Base-by-base conservation (phyloP, 2,888 invertebrate genomes). In the Subacronicta megacephala region DNA sequence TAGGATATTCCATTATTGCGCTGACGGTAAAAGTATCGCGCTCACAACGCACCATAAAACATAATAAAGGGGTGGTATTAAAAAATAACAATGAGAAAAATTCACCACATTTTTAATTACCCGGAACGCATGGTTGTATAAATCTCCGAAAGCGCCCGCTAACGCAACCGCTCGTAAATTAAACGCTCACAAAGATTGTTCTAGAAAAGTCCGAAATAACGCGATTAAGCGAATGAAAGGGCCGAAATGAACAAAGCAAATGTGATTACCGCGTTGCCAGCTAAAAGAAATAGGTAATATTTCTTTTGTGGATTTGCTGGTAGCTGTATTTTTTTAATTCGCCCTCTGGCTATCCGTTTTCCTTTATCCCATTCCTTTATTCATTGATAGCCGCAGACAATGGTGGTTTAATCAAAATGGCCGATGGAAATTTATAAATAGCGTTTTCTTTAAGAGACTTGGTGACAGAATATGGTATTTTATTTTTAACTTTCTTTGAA, bases 161-260 rank as follows among this genome's bases (percentile, higher is more conserved):
- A 55, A 72, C 81, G 80, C 83, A 72, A 23, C 47, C 73, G 68
- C 75, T 62, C 47, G 29, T 73, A 72, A 74, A 75, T 80, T 76
- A 58, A 52, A 60, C 67, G 49, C 60, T 55, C 54, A 51, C 71
- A 75, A 82, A 88, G 83, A 89, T 89, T 84, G 85, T 84, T 85
- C 81, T 81, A 72, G 77, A 80, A 81, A 87, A 87, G 83, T 86
- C 90, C 90, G 88, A 90, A 92, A 92, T 93, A 93, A 93, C 93
- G 83, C 91, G 92, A 93, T 93, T 93, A 93, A 90, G 88, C 88
- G 91, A 90, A 89, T 90, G 91, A 92, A 93, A 92, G 91, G 89
- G 84, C 89, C 90, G 83, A 90, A 90, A 90, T 89, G 92, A 92
- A 93, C 92, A 93, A 93, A 92, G 92, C 87, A 90, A 92, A 93